These are phyloP conservation scores for Varanus salvator DNA, from an alignment of 2,113 vertebrate species.

Conservation along the genomic window DNA sequence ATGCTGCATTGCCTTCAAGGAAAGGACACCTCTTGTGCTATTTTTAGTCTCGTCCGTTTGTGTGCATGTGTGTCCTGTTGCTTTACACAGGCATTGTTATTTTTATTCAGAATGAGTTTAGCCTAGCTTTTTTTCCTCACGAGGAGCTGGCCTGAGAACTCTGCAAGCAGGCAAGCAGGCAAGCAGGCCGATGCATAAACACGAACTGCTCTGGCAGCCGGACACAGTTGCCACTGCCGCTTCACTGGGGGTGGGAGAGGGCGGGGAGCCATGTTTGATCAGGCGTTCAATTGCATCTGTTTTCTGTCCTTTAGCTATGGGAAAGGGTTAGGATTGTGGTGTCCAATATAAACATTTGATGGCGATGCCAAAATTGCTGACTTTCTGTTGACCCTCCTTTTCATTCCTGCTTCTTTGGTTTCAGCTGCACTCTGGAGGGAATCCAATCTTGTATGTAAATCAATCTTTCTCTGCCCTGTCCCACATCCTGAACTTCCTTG, in stretches of 20 bases:
- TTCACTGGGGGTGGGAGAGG: not conserved
- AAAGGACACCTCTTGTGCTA: not conserved
- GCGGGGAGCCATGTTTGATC: not conserved
- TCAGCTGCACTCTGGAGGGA: constrained; percentile 38
- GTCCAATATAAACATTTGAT: constrained; percentile 22
- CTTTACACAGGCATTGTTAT: not conserved
- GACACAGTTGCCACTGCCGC: no score
- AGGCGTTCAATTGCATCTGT: constrained; percentile 20
- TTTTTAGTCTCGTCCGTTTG: not conserved
- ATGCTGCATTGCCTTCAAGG: not conserved
- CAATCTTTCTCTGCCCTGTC: constrained; percentile 31
- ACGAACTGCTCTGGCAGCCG: not conserved
- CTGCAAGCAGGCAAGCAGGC: not conserved
- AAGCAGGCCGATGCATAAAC: no score
- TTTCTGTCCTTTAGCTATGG: constrained; percentile 21
- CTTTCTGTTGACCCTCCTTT: constrained; percentile 43
- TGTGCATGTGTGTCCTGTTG: not conserved
- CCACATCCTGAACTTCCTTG: not conserved
- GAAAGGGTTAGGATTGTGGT: not conserved
- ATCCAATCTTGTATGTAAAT: constrained; percentile 41
- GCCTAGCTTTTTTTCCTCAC: not conserved
- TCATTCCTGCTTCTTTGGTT: constrained; percentile 32
- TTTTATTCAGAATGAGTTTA: not conserved
- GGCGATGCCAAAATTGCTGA: constrained; percentile 37
- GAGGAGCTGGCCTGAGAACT: not conserved